Percentiles rank a stretch among this genome's conserved stretches.
Conservation (phyloP, 2,888 invertebrate genomes). For the Amiota mariae region DNA sequence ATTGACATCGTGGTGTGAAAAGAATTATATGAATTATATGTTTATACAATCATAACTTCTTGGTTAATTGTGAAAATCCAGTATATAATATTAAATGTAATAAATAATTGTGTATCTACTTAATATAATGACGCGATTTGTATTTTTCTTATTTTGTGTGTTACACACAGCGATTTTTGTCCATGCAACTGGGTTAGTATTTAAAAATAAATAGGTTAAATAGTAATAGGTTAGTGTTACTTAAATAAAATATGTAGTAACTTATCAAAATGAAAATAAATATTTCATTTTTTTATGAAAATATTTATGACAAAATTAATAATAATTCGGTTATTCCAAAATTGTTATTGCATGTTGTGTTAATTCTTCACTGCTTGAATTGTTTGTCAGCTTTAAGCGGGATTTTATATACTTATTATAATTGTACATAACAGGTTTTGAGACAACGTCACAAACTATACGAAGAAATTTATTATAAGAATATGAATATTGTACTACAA, state of each 20-base stretch:
- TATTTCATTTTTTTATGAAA: background rate
- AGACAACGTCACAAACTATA: no score
- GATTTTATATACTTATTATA: no score
- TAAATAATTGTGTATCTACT: background rate
- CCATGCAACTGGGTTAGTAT: slow-evolving; percentile 62
- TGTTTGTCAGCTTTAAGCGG: no score
- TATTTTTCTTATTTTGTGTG: slow-evolving; percentile 48
- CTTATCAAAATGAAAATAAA: background rate
- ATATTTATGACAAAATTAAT: background rate
- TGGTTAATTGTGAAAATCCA: slow-evolving; percentile 2
- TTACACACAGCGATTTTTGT: slow-evolving; percentile 58
- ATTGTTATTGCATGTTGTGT: no score
- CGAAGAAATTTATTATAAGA: no score
- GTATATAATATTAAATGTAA: background rate
- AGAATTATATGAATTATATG: background rate
- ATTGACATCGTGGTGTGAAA: background rate
- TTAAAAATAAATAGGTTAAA: background rate
- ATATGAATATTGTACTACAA: no score
- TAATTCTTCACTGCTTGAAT: no score
- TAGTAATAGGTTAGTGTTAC: background rate
- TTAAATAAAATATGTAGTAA: background rate
- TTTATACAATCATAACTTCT: no score
- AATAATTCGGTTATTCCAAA: no score
- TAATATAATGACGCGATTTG: slow-evolving; percentile 54
- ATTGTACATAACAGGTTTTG: no score